phyloP scores from a whole-genome alignment of 2,797 vertebrate genomes.

The Lepilemur septentrionalis region DNA sequence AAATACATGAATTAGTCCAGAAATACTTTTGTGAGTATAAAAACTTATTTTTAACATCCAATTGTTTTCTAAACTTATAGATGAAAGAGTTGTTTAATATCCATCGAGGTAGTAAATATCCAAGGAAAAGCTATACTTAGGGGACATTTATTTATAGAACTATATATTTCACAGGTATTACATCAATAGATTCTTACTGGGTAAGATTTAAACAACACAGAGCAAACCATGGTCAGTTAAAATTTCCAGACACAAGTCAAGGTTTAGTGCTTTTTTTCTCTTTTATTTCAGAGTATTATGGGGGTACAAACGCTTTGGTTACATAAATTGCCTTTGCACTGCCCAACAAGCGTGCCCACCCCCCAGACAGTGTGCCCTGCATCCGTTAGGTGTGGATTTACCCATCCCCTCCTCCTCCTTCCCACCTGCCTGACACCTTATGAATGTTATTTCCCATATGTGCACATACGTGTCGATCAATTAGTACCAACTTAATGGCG shows the following conservation, averaged over 20 bases:
- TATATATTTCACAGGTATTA: background rate
- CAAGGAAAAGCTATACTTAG: background rate
- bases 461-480: no score
- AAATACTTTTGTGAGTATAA: background rate
- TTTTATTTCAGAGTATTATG: no score
- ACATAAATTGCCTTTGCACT: no score
- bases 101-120: background rate
- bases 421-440: no score
- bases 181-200: background rate
- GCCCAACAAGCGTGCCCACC: no score
- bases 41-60: background rate
- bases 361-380: no score
- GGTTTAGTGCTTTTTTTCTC: background rate
- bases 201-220: background rate
- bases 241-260: constrained; percentile 9
- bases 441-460: no score
- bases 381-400: no score
- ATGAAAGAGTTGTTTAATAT: background rate
- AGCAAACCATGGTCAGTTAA: constrained; percentile 3
- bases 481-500: no score
- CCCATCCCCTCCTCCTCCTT: fast-evolving
- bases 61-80: constrained; percentile 6
- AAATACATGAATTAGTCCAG: background rate
- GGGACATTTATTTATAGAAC: constrained; percentile 4
- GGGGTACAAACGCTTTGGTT: no score